Base-by-base conservation (phyloP, 2,113 vertebrate species). In the Thryonomys swinderianus region DNA sequence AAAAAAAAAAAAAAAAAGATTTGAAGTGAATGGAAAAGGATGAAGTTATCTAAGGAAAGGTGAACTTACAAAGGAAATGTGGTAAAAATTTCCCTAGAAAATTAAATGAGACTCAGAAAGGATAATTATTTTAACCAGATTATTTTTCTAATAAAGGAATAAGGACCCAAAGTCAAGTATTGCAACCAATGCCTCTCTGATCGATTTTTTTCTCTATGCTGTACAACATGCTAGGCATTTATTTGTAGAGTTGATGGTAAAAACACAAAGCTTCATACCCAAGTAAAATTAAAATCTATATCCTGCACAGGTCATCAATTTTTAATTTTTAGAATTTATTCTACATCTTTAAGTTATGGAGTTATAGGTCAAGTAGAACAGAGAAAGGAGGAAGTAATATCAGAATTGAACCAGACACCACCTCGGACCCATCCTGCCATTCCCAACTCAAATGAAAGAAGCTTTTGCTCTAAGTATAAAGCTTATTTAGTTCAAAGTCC, bases 221-320 rank as follows among this genome's bases (percentile, higher is more conserved):
- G 0, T 78, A 71, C 23, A 78, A 57, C 25, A 83, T 3, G 55
- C 17, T 12, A 55, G 23, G 32, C 12, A 8, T 69, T 82, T 83
- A 42, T 84, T 83, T 42, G 79, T 55, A 51, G 40, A 83, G 45
- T 73, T 83, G 83, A 12, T 5, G 51, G 55, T 21, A 92, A 55
- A 92, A 88, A 85, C 64, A 57, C 32, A 74, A 91, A 53, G n/a
- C 80, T 71, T 90, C 14, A 84, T 66, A 84, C 0, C 5, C 27
- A 74, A 61, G 73, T 66, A 73, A 32, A 82, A 76, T 87, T 34
- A 80, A 85, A 86, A 37, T 66, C 21, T 88, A 79, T 85, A 85
- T 82, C n/a, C 42, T 76, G 57, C 2, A 53, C 4, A 81, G 30
- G 20, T 71, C 55, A 74, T 64, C 18, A 74, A 25, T 57, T 87